A percentile compares a stretch with the other conserved stretches of the same genome.
Conservation (phyloP, 2,888 invertebrate genomes). For the Drosophila cracens region DNA sequence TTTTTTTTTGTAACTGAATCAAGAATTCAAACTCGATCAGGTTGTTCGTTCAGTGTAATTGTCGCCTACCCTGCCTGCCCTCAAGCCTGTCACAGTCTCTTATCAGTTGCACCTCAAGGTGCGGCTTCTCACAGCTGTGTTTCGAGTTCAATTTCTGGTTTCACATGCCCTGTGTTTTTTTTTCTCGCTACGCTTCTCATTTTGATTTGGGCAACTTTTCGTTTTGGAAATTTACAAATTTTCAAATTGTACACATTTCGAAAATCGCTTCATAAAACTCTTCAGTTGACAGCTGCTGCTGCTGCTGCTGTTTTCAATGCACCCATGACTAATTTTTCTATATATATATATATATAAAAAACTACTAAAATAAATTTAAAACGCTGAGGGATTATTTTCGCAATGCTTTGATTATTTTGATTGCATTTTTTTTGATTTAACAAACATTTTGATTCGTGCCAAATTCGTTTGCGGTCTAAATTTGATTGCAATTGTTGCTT, state of each 20-base stretch:
- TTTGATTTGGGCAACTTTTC: constrained; percentile 42
- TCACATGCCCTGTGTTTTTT: background rate
- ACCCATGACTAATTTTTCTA: constrained; percentile 38
- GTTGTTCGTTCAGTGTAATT: background rate
- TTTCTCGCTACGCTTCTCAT: constrained; percentile 45
- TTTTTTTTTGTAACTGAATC: background rate
- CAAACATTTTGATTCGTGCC: constrained; percentile 11
- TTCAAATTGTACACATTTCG: constrained; percentile 22
- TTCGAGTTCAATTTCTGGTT: constrained; percentile 1
- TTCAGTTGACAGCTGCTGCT: constrained; percentile 34
- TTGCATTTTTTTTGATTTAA: constrained; percentile 20
- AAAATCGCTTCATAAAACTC: constrained; percentile 11
- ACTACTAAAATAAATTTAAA: constrained; percentile 26
- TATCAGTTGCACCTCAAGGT: constrained; percentile 20
- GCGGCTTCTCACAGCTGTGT: constrained; percentile 20
- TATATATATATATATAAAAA: constrained; percentile 15
- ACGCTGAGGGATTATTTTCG: constrained; percentile 2
- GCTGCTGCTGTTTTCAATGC: background rate
- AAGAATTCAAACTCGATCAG: rapidly evolving
- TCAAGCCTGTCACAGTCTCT: constrained; percentile 2
- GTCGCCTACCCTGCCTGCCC: background rate
- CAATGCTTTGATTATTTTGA: constrained; percentile 23
- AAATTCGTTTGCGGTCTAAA: constrained; percentile 59
- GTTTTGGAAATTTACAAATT: constrained; percentile 31
- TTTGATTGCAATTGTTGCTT: constrained; percentile 68